These are phyloP conservation scores for Tipula unca DNA, from an alignment of 2,888 invertebrate genomes.

Conservation along the genomic window DNA sequence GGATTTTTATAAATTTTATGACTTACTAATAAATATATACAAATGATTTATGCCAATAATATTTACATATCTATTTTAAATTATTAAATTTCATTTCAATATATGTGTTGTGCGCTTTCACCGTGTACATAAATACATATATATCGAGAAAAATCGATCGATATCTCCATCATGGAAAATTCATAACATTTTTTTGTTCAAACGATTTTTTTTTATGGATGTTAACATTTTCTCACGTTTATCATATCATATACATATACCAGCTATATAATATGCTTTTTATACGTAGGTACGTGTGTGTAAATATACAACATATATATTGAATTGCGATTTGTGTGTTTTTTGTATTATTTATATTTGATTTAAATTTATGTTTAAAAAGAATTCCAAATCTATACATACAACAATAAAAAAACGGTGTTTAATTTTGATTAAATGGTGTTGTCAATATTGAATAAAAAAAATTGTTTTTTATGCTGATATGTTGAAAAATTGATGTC, in stretches of 20 bases:
- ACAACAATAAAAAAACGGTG: background rate
- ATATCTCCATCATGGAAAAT: conserved; percentile 3
- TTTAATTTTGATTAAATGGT: conserved; percentile 8
- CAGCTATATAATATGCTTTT: background rate
- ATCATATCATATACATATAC: background rate
- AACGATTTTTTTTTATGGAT: background rate
- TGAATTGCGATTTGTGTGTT: conserved; percentile 3
- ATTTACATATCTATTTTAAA: conserved; percentile 4
- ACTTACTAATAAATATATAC: too few relatives aligned
- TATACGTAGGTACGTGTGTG: background rate
- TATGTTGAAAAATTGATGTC: conserved; percentile 4
- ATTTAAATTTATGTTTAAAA: conserved; percentile 8
- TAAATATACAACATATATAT: background rate
- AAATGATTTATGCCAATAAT: background rate
- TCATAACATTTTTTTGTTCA: background rate
- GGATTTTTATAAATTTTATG: too few relatives aligned
- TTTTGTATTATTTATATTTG: background rate
- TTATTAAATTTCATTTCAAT: background rate
- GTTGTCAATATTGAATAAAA: background rate
- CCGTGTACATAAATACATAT: background rate
- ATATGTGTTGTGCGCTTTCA: background rate
- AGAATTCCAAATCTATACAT: background rate
- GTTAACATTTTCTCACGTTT: conserved; percentile 14
- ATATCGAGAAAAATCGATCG: background rate
- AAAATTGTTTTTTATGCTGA: background rate